Conservation (phyloP, 2,888 invertebrate species). For the Amphipoea oculea region DNA sequence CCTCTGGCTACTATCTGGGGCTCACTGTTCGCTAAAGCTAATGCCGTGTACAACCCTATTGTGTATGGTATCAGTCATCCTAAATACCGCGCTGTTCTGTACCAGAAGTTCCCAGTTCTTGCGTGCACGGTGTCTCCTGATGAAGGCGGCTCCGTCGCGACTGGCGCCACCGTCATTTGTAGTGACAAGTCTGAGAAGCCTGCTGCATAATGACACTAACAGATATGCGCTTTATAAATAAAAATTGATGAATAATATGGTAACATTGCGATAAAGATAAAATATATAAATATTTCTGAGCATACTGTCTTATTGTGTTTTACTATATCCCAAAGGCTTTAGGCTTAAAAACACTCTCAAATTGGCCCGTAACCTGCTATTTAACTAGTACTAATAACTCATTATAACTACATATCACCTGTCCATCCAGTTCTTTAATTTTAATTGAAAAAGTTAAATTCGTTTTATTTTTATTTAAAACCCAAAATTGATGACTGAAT, state of each 20-base stretch:
- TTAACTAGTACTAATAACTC: background rate
- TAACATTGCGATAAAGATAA: background rate
- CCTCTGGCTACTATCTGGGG: constrained; percentile 97
- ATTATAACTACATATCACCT: background rate
- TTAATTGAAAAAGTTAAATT: background rate
- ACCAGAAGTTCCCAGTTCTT: constrained; percentile 94
- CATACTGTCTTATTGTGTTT: background rate
- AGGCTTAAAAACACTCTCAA: background rate
- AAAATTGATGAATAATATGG: background rate
- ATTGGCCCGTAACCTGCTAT: too few relatives aligned
- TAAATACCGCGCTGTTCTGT: constrained; percentile 94
- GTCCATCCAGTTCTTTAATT: background rate
- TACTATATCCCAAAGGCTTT: background rate
- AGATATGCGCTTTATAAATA: background rate
- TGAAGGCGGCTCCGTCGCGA: constrained; percentile 92
- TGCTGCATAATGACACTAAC: constrained; percentile 78
- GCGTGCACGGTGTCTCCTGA: constrained; percentile 91
- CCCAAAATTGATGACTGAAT: background rate
- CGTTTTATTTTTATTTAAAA: background rate
- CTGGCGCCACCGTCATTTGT: constrained; percentile 92
- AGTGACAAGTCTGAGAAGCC: constrained; percentile 93
- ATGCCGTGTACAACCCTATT: constrained; percentile 97
- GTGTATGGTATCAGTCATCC: constrained; percentile 97
- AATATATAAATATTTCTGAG: background rate
- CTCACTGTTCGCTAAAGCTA: constrained; percentile 97